Evolutionary conservation across 1,140 invertebrate species (phyloP), one percentile per base, ranked within the genome.

Genomic region (Coenobita brevimanus): DNA sequence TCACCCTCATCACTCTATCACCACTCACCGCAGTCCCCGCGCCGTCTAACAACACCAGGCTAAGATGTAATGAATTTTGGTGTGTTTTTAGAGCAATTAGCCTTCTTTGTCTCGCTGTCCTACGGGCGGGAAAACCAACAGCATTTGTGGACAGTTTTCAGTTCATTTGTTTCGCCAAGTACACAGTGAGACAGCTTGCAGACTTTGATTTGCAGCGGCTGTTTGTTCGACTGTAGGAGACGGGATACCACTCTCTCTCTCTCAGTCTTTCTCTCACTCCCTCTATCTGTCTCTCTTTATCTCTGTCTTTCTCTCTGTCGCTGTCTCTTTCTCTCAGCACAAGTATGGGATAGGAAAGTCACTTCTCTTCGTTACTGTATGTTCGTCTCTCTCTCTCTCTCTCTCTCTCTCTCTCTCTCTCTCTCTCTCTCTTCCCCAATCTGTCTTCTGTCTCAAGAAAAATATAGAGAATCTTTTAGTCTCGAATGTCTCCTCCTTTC

Each of bases 61-160:
- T 24, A 82, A 82, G 80, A 82, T 87, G 84, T 87, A 87, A 87
- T 87, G 84, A 87, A 87, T 87, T 87, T 87, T 57, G 76, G 75
- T 57, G 27, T 87, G 84, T 87, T 87, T 87, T 87, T 79, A 87
- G 84, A 87, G 84, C 84, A 87, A 87, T 87, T 87, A 87, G 84
- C 84, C 78, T 71, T 80, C 84, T 87, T 87, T 87, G 84, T 87
- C 76, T 87, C 76, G 64, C 75, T 87, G 84, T 87, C 84, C 79
- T 17, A 46, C 33, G 67, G 84, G 84, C 84, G 84, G 84, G 76
- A 87, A 80, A 80, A 87, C 76, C 84, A 87, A 87, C 84, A 87
- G 41, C 15, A 21, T 15, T 54, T 87, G 84, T 87, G 84, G 84
- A 87, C 84, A 80, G 76, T 87, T 87, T 87, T 87, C 84, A 87